These are phyloP conservation scores for Microtus ochrogaster DNA, from an alignment of 2,113 vertebrate genomes.

Conservation along the genomic window DNA sequence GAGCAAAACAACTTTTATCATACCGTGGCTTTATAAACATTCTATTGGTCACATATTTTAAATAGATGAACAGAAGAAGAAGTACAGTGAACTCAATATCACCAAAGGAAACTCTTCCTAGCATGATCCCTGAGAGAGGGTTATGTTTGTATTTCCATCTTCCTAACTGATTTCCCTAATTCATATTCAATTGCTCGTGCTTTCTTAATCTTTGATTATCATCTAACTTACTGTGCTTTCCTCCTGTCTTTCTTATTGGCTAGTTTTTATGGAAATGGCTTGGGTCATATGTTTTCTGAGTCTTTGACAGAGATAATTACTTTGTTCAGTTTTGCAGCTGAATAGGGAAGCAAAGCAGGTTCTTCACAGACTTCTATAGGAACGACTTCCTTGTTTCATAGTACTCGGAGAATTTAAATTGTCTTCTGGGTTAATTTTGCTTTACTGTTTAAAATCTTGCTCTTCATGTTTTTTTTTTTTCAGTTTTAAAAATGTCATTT, in stretches of 20 bases:
- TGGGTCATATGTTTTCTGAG: background rate
- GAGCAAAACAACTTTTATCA: background rate
- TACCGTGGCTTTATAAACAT: background rate
- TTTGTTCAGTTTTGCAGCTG: slow-evolving; percentile 19
- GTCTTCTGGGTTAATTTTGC: background rate
- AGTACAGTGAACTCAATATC: background rate
- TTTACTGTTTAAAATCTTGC: background rate
- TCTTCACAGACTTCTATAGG: slow-evolving; percentile 8
- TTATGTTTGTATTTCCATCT: background rate
- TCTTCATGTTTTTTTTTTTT: background rate
- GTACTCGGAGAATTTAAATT: background rate
- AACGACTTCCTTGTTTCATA: background rate
- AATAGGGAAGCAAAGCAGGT: slow-evolving; percentile 31
- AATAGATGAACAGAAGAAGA: slow-evolving; percentile 8
- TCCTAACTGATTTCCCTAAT: slow-evolving; percentile 12
- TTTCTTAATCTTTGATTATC: background rate
- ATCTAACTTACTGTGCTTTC: background rate
- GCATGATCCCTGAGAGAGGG: background rate
- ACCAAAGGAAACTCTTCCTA: slow-evolving; percentile 49
- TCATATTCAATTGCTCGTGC: background rate
- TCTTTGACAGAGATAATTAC: background rate
- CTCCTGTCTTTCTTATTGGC: slow-evolving; percentile 10
- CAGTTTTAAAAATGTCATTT: background rate
- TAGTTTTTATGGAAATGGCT: background rate
- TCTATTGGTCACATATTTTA: background rate